These are phyloP conservation scores for Pedetes capensis DNA, from an alignment of 2,113 vertebrate species.

Conservation along the genomic window DNA sequence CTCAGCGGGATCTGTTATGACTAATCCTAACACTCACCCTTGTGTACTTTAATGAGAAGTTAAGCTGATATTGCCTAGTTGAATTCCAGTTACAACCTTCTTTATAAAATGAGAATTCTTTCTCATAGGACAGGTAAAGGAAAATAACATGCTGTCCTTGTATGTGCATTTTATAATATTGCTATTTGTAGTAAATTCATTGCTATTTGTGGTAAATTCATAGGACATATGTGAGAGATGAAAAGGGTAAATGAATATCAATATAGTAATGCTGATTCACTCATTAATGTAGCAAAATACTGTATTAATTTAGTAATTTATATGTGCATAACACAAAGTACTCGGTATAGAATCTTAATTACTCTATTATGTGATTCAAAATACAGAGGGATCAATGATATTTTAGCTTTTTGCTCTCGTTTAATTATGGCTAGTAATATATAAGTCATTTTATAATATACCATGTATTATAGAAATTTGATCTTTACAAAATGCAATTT, in stretches of 20 bases:
- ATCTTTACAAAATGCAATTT: background rate
- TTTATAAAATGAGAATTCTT: conserved; percentile 8
- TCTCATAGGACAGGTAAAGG: background rate
- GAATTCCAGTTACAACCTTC: background rate
- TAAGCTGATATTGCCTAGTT: background rate
- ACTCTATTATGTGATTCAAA: background rate
- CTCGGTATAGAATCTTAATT: background rate
- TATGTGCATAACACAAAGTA: background rate
- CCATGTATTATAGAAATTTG: background rate
- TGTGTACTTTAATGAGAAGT: background rate
- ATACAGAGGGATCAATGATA: background rate
- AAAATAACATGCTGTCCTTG: background rate
- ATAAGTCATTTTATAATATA: background rate
- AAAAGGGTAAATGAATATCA: background rate
- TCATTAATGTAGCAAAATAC: background rate
- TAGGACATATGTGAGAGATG: background rate
- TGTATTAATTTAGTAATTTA: background rate
- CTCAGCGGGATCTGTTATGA: background rate
- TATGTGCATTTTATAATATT: background rate
- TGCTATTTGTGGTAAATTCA: no score
- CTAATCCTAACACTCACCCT: background rate
- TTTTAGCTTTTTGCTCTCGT: background rate
- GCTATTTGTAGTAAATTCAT: background rate
- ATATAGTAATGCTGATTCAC: background rate
- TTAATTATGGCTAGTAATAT: background rate